phyloP scores from a whole-genome alignment of 2,113 vertebrate species.

The Seriola dumerili region DNA sequence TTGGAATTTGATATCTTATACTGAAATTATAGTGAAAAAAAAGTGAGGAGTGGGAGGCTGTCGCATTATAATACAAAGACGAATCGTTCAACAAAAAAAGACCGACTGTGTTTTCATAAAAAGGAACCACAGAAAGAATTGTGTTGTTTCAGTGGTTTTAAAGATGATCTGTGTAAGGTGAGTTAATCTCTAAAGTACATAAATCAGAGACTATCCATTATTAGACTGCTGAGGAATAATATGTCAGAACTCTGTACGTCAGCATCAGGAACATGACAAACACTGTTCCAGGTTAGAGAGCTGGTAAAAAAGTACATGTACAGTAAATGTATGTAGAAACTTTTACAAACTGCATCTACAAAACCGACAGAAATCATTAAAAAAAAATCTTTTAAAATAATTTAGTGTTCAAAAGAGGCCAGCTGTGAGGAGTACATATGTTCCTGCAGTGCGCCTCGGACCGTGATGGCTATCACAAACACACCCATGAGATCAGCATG shows the following conservation, averaged over 20 bases:
- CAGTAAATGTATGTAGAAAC: neutral
- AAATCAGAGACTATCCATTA: neutral
- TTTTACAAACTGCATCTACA: neutral
- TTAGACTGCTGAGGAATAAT: neutral
- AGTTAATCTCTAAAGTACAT: neutral
- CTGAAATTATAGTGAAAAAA: slow-evolving; percentile 4
- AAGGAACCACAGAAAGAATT: neutral
- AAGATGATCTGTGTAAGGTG: neutral
- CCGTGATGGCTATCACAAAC: slow-evolving; percentile 38
- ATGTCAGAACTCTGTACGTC: neutral
- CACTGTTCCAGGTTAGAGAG: neutral
- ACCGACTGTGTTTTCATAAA: slow-evolving; percentile 6
- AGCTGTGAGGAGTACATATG: neutral
- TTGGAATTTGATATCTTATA: slow-evolving; percentile 19
- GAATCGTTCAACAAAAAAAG: neutral
- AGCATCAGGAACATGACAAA: neutral
- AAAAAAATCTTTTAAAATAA: neutral
- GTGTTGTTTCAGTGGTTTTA: neutral
- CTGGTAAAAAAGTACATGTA: neutral
- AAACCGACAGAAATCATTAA: no score
- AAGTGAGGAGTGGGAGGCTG: neutral
- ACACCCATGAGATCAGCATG: slow-evolving; percentile 59
- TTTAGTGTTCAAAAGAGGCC: neutral
- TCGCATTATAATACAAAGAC: neutral
- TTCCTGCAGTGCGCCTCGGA: slow-evolving; percentile 29